Base-by-base conservation (phyloP, 2,797 vertebrate genomes). In the Furcifer pardalis region DNA sequence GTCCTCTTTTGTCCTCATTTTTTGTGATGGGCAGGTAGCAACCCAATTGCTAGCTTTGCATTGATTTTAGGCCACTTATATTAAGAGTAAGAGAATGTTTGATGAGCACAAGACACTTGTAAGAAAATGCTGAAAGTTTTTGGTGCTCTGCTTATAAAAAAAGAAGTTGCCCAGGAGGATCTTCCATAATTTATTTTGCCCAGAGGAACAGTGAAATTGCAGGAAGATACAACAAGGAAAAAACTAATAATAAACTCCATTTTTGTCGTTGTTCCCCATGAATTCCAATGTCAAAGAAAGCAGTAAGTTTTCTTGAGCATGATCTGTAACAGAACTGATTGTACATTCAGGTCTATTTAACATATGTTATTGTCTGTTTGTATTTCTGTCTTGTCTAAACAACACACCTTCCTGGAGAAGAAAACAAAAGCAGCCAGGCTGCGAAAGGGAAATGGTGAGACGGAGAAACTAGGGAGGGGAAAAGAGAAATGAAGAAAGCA, bases 111-210 rank as follows among this genome's bases (percentile, higher is more conserved):
- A 42, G 10, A 27, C 17, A 82, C 77, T 40, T 3, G 81, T 71
- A 46, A 84, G 10, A 12, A 72, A 62, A 23, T 79, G 46, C 21
- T 81, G 7, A 77, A 84, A 88, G 60, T 15, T 4, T 52, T 85
- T 40, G 82, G 76, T 35, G 87, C 74, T 80, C 12, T 19, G 66
- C 3, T 42, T 5, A 86, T 82, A 90, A 90, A 65, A 46, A 86
- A 52, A 79, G 40, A 79, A 85, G 30, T 62, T 92, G 63, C 66
- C 84, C 52, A 35, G 65, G 49, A n/a, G 83, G 87, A 78, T 85
- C 4, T 19, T 92, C 89, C 93, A 93, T 92, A 90, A 94, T 92
- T 92, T 79, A 93, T 91, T 80, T 81, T 25, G 75, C 69, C 93
- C 60, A 15, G 59, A 59, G 77, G 80, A 91, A 35, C 13, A 84